Conservation (phyloP, 2,888 invertebrate species). For the Drosophila fulvimacula region DNA sequence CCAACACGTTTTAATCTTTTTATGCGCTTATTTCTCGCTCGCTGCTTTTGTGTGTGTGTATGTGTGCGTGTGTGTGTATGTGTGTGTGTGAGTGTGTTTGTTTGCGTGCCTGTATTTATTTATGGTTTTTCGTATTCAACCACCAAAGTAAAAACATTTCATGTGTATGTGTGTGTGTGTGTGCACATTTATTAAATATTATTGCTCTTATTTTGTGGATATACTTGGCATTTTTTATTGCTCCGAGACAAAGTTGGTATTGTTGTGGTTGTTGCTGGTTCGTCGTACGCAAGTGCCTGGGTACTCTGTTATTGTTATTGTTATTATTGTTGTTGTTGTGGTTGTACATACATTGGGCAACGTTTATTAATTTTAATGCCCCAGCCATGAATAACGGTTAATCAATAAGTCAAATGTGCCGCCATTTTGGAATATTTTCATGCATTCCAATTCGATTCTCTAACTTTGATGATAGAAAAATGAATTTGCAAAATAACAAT, state of each 20-base stretch:
- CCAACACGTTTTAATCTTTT: slow-evolving; percentile 65
- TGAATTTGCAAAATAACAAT: neutral
- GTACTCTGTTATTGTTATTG: slow-evolving; percentile 30
- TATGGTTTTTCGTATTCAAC: slow-evolving; percentile 81
- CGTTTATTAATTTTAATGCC: slow-evolving; percentile 76
- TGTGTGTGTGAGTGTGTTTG: slow-evolving; percentile 32
- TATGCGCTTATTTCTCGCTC: slow-evolving; percentile 53
- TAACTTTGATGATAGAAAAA: neutral
- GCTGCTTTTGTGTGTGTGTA: slow-evolving; percentile 13
- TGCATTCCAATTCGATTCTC: neutral
- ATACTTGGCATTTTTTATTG: slow-evolving; percentile 76
- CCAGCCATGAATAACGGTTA: slow-evolving; percentile 69
- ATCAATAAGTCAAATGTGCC: slow-evolving; percentile 60
- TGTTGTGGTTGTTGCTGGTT: slow-evolving; percentile 49
- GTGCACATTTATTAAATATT: slow-evolving; percentile 82
- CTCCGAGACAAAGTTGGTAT: slow-evolving; percentile 61
- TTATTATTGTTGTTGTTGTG: slow-evolving; percentile 17
- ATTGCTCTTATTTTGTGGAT: slow-evolving; percentile 74
- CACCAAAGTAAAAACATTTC: slow-evolving; percentile 67
- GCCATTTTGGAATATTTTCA: slow-evolving; percentile 34
- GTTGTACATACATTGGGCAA: slow-evolving; percentile 18
- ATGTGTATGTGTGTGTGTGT: slow-evolving; percentile 26
- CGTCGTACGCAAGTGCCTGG: slow-evolving; percentile 53
- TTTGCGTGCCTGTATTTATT: slow-evolving; percentile 65
- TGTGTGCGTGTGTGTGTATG: slow-evolving; percentile 21